A percentile compares a stretch with the other conserved stretches of the same genome.
Conservation (phyloP, 1,140 invertebrate species). For the Lanistes nyassanus region DNA sequence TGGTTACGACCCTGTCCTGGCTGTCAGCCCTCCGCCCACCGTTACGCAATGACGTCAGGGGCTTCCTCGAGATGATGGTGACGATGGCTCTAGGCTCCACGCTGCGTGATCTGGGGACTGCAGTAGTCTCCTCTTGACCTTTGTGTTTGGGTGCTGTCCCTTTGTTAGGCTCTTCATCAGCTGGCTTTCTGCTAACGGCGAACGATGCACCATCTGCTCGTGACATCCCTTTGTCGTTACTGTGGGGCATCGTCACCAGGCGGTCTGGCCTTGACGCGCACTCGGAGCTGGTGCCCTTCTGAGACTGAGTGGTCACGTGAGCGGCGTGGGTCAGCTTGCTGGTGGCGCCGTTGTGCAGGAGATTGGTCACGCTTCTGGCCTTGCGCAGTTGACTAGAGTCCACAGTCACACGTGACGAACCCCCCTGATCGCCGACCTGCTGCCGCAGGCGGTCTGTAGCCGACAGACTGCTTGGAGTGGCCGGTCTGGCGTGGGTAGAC, state of each 20-base stretch:
- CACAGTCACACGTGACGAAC: background rate
- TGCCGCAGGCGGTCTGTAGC: background rate
- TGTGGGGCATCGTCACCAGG: background rate
- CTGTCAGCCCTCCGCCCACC: background rate
- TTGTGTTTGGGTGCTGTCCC: conserved; percentile 35
- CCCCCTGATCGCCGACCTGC: background rate
- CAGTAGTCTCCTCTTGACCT: conserved; percentile 33
- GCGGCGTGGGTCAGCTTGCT: conserved; percentile 6
- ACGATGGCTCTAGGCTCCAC: conserved; percentile 4
- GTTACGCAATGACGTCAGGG: background rate
- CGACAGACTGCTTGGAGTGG: conserved; percentile 3
- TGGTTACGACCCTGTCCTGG: conserved; percentile 33
- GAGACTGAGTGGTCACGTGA: background rate
- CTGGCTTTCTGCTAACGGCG: too few species aligned
- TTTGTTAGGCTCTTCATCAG: too few species aligned
- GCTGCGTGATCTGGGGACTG: background rate
- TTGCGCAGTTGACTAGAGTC: conserved; percentile 4
- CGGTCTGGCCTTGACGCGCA: background rate
- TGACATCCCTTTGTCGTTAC: too few species aligned
- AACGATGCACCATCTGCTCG: too few species aligned
- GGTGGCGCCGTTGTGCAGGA: background rate
- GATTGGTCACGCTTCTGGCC: conserved; percentile 15
- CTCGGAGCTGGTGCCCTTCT: conserved; percentile 1
- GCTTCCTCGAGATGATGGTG: background rate
- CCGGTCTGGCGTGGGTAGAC: conserved; percentile 25